phyloP scores from a whole-genome alignment of 2,888 invertebrate genomes.

The Thymelicus acteon region DNA sequence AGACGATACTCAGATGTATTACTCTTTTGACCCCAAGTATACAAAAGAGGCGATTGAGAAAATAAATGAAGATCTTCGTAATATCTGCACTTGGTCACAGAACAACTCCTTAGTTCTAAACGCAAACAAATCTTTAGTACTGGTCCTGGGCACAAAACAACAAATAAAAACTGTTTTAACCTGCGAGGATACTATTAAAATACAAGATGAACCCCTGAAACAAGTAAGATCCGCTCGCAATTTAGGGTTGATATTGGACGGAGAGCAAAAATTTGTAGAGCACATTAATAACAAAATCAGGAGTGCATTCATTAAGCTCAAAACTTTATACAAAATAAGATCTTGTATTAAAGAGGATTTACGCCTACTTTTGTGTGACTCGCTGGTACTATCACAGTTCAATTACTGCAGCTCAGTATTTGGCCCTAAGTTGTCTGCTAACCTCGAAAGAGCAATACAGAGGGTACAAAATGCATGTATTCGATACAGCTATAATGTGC shows the following conservation, averaged over 20 bases:
- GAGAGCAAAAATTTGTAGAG: slow-evolving; percentile 17
- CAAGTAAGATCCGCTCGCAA: slow-evolving; percentile 1
- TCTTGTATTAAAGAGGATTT: slow-evolving; percentile 10
- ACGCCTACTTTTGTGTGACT: neutral
- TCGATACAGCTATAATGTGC: slow-evolving; percentile 6
- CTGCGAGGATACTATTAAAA: neutral
- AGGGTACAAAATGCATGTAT: slow-evolving; percentile 2
- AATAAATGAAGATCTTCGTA: neutral
- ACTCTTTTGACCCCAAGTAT: neutral
- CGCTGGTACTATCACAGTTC: neutral
- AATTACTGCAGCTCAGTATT: neutral
- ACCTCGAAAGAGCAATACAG: neutral
- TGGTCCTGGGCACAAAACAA: neutral
- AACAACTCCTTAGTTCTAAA: neutral
- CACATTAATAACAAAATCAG: slow-evolving; percentile 21
- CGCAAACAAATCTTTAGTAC: neutral
- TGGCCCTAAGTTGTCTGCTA: neutral
- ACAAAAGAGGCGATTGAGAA: neutral
- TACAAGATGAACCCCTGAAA: neutral
- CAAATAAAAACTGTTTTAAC: neutral
- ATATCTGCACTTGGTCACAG: neutral
- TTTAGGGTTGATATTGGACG: slow-evolving; percentile 1
- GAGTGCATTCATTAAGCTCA: slow-evolving; percentile 5
- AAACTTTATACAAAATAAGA: slow-evolving; percentile 22
- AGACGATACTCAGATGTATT: neutral